Evolutionary conservation across 2,888 invertebrate species (phyloP).

Genomic region (Drosophila nigritarsus): DNA sequence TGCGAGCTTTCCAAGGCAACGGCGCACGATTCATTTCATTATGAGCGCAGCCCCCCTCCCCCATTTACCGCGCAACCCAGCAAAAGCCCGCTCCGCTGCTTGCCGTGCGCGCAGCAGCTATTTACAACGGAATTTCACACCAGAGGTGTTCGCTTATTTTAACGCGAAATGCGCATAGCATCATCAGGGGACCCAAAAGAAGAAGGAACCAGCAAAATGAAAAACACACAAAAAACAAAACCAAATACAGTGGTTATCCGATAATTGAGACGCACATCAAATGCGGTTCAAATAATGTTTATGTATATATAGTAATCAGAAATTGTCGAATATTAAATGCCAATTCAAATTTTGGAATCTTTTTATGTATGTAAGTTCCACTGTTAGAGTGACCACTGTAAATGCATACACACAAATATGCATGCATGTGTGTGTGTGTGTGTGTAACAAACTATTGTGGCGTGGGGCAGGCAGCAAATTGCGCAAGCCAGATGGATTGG

Average conservation of each 20-base stretch:
- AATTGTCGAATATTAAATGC: background rate
- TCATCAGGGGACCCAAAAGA: slow-evolving; percentile 49
- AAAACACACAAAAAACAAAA: slow-evolving; percentile 2
- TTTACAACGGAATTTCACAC: slow-evolving; percentile 70
- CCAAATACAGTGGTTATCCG: slow-evolving; percentile 2
- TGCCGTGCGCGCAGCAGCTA: slow-evolving; percentile 41
- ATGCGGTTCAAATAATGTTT: background rate
- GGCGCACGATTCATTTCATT: slow-evolving; percentile 8
- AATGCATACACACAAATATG: slow-evolving; percentile 5
- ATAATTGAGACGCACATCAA: background rate
- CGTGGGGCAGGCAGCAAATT: slow-evolving; percentile 49
- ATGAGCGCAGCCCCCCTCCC: slow-evolving; percentile 1
- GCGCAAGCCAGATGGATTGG: slow-evolving; percentile 38
- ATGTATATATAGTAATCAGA: background rate
- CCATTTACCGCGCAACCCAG: background rate
- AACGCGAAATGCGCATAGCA: slow-evolving; percentile 63
- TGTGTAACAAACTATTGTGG: slow-evolving; percentile 34
- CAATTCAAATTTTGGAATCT: background rate
- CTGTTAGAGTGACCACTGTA: background rate
- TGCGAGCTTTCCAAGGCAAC: slow-evolving; percentile 18
- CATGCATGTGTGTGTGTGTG: background rate
- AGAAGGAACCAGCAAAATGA: slow-evolving; percentile 1
- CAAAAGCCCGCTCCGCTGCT: background rate
- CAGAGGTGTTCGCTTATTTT: slow-evolving; percentile 64
- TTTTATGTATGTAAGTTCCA: background rate